phyloP scores from a whole-genome alignment of 2,888 invertebrate species.

The Metellina segmentata region DNA sequence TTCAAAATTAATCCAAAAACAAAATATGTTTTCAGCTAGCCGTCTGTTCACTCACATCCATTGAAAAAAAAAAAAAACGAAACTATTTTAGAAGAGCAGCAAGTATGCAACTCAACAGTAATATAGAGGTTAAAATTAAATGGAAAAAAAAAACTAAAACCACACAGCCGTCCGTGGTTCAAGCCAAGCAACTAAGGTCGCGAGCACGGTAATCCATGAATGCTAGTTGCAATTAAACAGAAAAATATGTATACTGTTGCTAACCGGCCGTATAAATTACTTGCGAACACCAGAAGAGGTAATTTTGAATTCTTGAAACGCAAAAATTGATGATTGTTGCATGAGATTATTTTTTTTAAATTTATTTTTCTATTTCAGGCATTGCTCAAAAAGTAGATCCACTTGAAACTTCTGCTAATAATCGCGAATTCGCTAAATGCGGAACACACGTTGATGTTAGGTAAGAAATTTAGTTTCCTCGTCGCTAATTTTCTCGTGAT shows the following conservation, averaged over 20 bases:
- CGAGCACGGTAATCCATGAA: constrained; percentile 49
- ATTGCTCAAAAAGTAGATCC: constrained; percentile 91
- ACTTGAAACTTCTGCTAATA: constrained; percentile 86
- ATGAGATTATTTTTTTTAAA: background rate
- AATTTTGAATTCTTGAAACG: constrained; percentile 78
- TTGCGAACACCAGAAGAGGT: constrained; percentile 92
- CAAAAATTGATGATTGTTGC: background rate
- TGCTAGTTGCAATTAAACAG: constrained; percentile 47
- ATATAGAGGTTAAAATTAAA: too few relatives aligned
- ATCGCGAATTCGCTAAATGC: constrained; percentile 68
- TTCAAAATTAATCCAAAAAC: too few relatives aligned
- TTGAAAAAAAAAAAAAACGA: too few relatives aligned
- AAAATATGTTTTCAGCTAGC: too few relatives aligned
- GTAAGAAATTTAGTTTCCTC: constrained; percentile 37
- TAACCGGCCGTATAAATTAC: constrained; percentile 92
- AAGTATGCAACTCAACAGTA: too few relatives aligned
- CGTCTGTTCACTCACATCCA: too few relatives aligned
- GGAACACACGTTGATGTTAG: constrained; percentile 71
- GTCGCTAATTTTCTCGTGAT: background rate
- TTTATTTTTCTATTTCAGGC: constrained; percentile 83
- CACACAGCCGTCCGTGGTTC: background rate
- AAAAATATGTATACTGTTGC: constrained; percentile 90
- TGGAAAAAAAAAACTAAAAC: background rate
- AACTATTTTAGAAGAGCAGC: too few relatives aligned
- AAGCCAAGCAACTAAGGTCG: constrained; percentile 38